Percentiles rank a stretch among this genome's conserved stretches.
phyloP scores from a whole-genome alignment of 35 echinoderm and acorn worm species.

The Lytechinus variegatus region DNA sequence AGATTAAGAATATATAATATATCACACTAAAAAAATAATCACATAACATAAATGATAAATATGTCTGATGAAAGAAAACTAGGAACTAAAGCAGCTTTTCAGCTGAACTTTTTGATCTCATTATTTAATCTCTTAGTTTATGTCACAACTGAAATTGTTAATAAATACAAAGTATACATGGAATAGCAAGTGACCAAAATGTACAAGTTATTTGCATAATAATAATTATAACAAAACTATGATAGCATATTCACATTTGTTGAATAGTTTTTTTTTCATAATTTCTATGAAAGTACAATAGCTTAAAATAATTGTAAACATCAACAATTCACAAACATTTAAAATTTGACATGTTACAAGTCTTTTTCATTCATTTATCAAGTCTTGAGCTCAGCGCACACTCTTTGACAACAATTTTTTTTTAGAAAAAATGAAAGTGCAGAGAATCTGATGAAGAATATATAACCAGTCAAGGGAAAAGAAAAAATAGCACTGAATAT shows the following conservation, averaged over 20 bases:
- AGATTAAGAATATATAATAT: conserved; percentile 15
- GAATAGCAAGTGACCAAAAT: conserved; percentile 11
- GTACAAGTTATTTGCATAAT: conserved; percentile 20
- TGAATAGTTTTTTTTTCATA: neutral
- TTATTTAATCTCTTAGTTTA: neutral
- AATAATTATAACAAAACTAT: conserved; percentile 5
- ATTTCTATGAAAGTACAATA: conserved; percentile 12
- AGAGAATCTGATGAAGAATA: too few species aligned
- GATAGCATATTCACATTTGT: conserved; percentile 12
- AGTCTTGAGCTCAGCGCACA: neutral
- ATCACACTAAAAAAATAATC: neutral
- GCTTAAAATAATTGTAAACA: neutral
- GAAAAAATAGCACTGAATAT: too few species aligned
- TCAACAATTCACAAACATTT: neutral
- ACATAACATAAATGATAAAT: conserved; percentile 1
- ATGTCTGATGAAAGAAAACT: neutral
- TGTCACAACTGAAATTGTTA: neutral
- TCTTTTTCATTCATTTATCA: neutral
- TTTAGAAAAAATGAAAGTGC: too few species aligned
- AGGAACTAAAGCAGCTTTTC: conserved; percentile 6
- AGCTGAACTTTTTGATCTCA: neutral
- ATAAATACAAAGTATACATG: conserved; percentile 3
- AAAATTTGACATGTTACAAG: neutral
- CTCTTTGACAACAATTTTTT: too few species aligned
- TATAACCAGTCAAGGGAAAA: too few species aligned